Evolutionary conservation across 2,797 vertebrate genomes (phyloP), one percentile per base, ranked within the genome.

Genomic region (Myiotriccus ornatus): DNA sequence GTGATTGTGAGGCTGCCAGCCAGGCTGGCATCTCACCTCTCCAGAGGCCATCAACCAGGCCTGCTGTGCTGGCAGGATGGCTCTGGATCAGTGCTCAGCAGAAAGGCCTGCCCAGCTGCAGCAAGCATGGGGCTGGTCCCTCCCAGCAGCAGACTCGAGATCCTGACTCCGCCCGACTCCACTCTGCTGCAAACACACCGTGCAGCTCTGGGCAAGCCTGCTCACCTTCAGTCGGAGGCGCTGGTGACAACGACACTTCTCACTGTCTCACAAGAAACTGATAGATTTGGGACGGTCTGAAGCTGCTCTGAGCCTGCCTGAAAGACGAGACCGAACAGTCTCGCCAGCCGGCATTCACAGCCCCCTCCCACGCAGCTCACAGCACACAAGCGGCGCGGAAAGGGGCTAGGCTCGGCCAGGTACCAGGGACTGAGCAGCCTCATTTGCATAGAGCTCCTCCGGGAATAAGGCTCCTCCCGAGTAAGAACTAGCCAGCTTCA

Each of bases 301-400:
- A 78, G 55, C 50, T 41, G 52, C 62, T 53, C 32, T 21, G 89
- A 68, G 37, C 64, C 60, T 69, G 43, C 47, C 47, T 28, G 34
- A 35, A 4, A 14, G 37, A 53, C 47, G 16, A 41, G 76, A 41
- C 25, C 17, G 24, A 75, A 63, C 18, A 57, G 32, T 17, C 71
- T 28, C 24, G 25, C 44, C 44, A 73, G 10, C 39, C n/a, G 32
- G 46, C 46, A 21, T n/a, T n/a, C 17, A 32, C 57, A 46, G 22
- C 27, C 27, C 12, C 30, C 25, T 75, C 12, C n/a, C 74, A 16
- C 5, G 60, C 32, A 59, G 69, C 28, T 37, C 2, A 0, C 82
- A 77, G 74, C 12, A 50, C 65, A n/a, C 6, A 4, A 0, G 7
- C 17, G 73, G 25, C 0, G 0, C 68, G 32, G 44, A 64, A 73